Conservation (phyloP, 2,797 vertebrate genomes). For the Characodon lateralis region DNA sequence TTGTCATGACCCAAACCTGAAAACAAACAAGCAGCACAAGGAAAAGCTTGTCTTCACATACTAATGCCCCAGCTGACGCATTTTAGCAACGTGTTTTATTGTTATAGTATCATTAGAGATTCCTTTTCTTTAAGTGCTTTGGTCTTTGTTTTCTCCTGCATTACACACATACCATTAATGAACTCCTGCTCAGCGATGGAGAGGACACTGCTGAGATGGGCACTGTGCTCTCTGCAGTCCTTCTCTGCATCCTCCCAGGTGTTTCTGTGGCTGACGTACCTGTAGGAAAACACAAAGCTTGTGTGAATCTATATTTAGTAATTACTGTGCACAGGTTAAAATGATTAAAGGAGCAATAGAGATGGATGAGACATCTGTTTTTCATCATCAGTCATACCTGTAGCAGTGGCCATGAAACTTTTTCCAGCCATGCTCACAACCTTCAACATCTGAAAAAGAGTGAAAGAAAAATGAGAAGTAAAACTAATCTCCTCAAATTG, state of each 20-base stretch:
- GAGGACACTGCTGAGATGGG: slow-evolving; percentile 91
- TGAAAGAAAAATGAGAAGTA: slow-evolving; percentile 17
- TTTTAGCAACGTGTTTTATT: neutral
- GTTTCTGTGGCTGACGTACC: slow-evolving; percentile 88
- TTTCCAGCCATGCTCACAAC: slow-evolving; percentile 93
- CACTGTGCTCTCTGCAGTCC: slow-evolving; percentile 90
- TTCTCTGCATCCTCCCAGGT: slow-evolving; percentile 97
- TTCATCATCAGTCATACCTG: slow-evolving; percentile 66
- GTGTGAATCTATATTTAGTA: slow-evolving; percentile 37
- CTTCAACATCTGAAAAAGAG: slow-evolving; percentile 87
- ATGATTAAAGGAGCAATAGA: slow-evolving; percentile 27
- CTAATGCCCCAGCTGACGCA: too few species aligned
- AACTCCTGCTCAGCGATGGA: slow-evolving; percentile 89
- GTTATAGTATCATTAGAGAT: neutral
- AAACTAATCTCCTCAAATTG: slow-evolving; percentile 8
- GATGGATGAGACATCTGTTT: slow-evolving; percentile 39
- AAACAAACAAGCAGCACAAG: slow-evolving; percentile 7
- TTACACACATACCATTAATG: slow-evolving; percentile 85
- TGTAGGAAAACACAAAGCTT: slow-evolving; percentile 32
- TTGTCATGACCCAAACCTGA: slow-evolving; percentile 93
- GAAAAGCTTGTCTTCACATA: neutral
- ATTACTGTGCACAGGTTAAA: slow-evolving; percentile 34
- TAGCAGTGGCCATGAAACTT: slow-evolving; percentile 98
- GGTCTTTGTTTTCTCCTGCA: neutral
- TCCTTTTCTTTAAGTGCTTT: neutral